Percentiles rank a stretch among this genome's conserved stretches.
phyloP scores from a whole-genome alignment of 1,140 invertebrate genomes.

The Ladona fulva region DNA sequence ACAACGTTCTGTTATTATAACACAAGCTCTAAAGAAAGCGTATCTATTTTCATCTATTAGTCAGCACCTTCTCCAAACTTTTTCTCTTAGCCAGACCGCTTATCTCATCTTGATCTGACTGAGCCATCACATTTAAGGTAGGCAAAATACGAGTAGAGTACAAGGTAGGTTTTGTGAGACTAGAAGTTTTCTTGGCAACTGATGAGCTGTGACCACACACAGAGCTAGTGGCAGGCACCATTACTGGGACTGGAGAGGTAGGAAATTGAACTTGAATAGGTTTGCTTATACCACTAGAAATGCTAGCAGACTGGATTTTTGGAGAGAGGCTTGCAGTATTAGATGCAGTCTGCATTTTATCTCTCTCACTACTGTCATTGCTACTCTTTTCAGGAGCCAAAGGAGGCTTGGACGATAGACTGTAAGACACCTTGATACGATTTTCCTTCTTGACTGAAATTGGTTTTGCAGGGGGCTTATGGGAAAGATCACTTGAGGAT shows the following conservation, averaged over 20 bases:
- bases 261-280: not conserved
- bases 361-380: not conserved
- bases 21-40: not conserved
- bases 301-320: not conserved
- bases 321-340: not conserved
- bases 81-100: not conserved
- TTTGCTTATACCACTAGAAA: not conserved
- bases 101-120: not conserved
- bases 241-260: not conserved
- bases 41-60: slow-evolving; percentile 4
- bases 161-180: slow-evolving; percentile 1
- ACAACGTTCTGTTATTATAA: not conserved
- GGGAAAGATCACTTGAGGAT: not conserved
- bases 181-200: not conserved
- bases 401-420: too few species aligned
- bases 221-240: not conserved
- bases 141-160: not conserved
- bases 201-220: not conserved
- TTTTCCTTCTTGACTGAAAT: too few species aligned
- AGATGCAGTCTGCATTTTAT: not conserved
- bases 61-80: not conserved
- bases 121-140: not conserved
- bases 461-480: too few species aligned
- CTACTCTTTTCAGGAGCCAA: too few species aligned
- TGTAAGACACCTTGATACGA: too few species aligned